phyloP scores from a whole-genome alignment of 2,113 vertebrate genomes.

The Hemicordylus capensis region DNA sequence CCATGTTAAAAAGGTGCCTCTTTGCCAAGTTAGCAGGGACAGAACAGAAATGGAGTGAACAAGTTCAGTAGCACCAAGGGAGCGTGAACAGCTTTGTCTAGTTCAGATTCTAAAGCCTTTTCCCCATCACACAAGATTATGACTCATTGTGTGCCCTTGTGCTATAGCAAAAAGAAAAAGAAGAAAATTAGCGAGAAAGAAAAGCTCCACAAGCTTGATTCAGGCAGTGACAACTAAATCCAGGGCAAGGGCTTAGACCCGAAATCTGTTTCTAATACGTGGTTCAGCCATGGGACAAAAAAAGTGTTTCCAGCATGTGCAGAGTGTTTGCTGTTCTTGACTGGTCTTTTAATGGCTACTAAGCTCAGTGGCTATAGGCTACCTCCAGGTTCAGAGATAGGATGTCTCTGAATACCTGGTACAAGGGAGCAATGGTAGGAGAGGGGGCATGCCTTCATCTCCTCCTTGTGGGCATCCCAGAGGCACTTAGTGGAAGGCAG shows the following conservation, averaged over 20 bases:
- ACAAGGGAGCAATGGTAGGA: too few relatives aligned
- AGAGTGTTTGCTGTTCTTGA: not conserved
- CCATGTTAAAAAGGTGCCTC: too few relatives aligned
- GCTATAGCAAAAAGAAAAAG: too few relatives aligned
- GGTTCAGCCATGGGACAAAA: not conserved
- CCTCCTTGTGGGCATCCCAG: too few relatives aligned
- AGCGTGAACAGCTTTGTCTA: not conserved
- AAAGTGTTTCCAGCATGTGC: not conserved
- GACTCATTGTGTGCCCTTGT: too few relatives aligned
- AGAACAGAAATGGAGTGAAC: not conserved
- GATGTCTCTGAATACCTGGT: too few relatives aligned
- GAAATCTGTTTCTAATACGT: not conserved
- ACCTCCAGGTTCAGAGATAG: too few relatives aligned
- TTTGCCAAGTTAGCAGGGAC: too few relatives aligned
- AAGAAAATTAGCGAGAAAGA: not conserved
- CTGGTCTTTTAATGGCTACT: too few relatives aligned
- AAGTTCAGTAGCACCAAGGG: not conserved
- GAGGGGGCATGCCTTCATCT: too few relatives aligned
- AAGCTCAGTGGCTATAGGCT: too few relatives aligned
- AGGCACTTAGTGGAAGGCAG: too few relatives aligned
- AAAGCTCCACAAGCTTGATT: not conserved
- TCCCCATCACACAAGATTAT: not conserved
- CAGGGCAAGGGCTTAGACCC: not conserved
- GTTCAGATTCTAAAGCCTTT: not conserved
- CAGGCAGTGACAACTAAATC: not conserved